Base-by-base conservation (phyloP, 2,797 vertebrate species). In the Parambassis ranga region DNA sequence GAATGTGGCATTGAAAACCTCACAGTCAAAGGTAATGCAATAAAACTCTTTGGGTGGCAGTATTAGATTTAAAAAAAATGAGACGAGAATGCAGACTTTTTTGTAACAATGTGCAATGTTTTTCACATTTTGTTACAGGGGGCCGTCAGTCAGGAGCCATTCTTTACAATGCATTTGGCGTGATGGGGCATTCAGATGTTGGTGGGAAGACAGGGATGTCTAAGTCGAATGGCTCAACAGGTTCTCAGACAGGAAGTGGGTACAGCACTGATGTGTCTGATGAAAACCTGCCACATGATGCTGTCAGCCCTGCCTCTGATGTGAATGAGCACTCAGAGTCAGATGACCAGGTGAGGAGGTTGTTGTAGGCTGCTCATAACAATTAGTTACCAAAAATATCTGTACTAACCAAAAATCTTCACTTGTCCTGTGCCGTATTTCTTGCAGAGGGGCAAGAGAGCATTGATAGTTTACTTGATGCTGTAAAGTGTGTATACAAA, bases 1-100 rank as follows among this genome's bases (percentile, higher is more conserved):
- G 98, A 99, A 85, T 99, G 97, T 77, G 98, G 98, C 75, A 96
- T 99, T 52, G 98, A 99, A 85, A 98, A 97, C 84, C 91, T 99
- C 74, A 98, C 95, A 1, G 94, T 99, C 46, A 99, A 98, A 95
- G 98, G 98, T 96, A 84, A 60, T 30, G 5, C 1, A 10, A 4
- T 18, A 30, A 10, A 8, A 32, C 11, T 18, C 23, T 48, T 16
- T 14, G n/a, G n/a, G n/a, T n/a, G n/a, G n/a, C n/a, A n/a, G n/a
- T n/a, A n/a, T n/a, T n/a, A n/a, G n/a, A n/a, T n/a, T n/a, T n/a
- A n/a, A n/a, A n/a, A n/a, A n/a, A n/a, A n/a, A n/a, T n/a, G n/a
- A n/a, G n/a, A n/a, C n/a, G n/a, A n/a, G n/a, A n/a, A n/a, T n/a
- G n/a, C n/a, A n/a, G 2, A 13, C 14, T 7, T 31, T 26, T 19